Evolutionary conservation across 2,113 vertebrate genomes (phyloP).

Genomic region (Platysteira castanea): DNA sequence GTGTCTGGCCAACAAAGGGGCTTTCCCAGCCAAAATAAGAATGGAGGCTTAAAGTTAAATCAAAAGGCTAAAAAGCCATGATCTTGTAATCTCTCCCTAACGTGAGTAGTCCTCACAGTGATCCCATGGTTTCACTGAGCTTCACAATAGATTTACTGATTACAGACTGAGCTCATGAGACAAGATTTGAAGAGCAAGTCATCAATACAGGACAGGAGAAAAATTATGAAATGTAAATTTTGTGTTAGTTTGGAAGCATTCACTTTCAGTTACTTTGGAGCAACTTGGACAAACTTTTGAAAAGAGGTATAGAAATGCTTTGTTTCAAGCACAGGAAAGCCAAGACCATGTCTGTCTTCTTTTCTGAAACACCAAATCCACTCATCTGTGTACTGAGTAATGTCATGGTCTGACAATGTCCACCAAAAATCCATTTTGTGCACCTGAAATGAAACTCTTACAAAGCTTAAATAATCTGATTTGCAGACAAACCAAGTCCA

Average conservation of each 20-base stretch:
- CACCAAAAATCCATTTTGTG: neutral
- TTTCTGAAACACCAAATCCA: neutral
- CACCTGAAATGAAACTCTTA: neutral
- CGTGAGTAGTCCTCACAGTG: neutral
- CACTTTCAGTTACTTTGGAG: slow-evolving; percentile 7
- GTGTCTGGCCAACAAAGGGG: slow-evolving; percentile 44
- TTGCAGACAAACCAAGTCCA: neutral
- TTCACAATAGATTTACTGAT: neutral
- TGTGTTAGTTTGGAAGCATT: neutral
- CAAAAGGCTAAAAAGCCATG: neutral
- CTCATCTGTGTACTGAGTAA: neutral
- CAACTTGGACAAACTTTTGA: neutral
- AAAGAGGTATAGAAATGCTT: neutral
- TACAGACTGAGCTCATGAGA: neutral
- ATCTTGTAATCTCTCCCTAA: neutral
- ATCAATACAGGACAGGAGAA: neutral
- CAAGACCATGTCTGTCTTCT: neutral
- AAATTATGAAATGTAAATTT: slow-evolving; percentile 13
- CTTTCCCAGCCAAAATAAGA: slow-evolving; percentile 44
- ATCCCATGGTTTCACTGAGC: neutral
- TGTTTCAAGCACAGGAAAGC: neutral
- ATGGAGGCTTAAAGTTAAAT: slow-evolving; percentile 49
- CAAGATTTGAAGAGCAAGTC: neutral
- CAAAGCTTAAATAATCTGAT: neutral
- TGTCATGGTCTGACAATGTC: neutral